Evolutionary conservation across 1,140 invertebrate species (phyloP), one percentile per base, ranked within the genome.

Genomic region (Bilobella aurantiaca): DNA sequence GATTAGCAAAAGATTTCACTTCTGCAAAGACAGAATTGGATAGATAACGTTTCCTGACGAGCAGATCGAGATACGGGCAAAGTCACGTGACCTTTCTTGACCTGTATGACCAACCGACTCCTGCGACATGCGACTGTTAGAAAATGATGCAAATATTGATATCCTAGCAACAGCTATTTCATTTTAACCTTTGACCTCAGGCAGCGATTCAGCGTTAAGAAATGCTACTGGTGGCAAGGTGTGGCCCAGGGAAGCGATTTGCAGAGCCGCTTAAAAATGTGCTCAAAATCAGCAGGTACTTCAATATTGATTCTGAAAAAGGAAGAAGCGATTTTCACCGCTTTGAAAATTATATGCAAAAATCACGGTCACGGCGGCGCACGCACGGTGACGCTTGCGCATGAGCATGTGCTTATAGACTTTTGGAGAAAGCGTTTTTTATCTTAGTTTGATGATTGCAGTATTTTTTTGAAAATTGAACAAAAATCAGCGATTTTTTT

Each of bases 211-310:
- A n/a, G n/a, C n/a, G 65, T 56, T 53, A 47, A 66, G 69, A 60
- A 64, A 70, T 64, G 62, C 68, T 73, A 58, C 65, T 67, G 5
- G 66, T 73, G 53, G 68, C 66, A 47, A 29, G 69, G 28, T 61
- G 68, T 57, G 66, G 49, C 34, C 63, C 71, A 58, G 68, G 66
- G 32, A 69, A 68, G 56, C 64, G 66, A 63, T 63, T 73, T 27
- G 56, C 68, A 23, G 66, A 73, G 30, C 68, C 71, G 58, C 62
- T 67, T 49, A 73, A 73, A 56, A 68, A 65, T 68, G 64, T 62
- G 53, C 66, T 73, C 64, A 73, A 70, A 68, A 70, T 64, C 32
- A 70, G 66, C 58, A 73, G 71, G 71, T 73, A 73, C 34, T 42
- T 42, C 8, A 42, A 42, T 42, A 12, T 18, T 18, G 18, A 42